A percentile compares a stretch with the other conserved stretches of the same genome.
Conservation (phyloP, 2,113 vertebrate genomes). For the Poeciliopsis retropinna region DNA sequence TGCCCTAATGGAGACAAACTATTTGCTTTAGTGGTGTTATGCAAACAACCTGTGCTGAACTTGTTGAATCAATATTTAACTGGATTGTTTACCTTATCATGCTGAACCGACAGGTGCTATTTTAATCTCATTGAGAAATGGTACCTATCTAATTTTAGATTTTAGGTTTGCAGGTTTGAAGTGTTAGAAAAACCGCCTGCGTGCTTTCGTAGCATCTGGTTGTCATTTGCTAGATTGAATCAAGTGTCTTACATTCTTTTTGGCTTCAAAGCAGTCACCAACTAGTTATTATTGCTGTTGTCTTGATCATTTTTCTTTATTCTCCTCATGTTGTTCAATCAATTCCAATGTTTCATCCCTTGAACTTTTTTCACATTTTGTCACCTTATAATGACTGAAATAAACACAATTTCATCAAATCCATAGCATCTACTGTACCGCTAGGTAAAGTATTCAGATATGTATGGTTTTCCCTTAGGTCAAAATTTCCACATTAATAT, state of each 20-base stretch:
- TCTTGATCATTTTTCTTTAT: background rate
- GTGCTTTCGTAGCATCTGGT: background rate
- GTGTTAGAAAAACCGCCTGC: conserved; percentile 17
- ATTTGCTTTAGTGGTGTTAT: background rate
- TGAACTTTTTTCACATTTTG: background rate
- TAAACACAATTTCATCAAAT: no score
- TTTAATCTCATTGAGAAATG: conserved; percentile 8
- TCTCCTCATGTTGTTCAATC: background rate
- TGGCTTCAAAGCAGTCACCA: background rate
- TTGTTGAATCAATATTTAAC: conserved; percentile 13
- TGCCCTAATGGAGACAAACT: conserved; percentile 15
- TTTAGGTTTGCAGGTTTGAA: background rate
- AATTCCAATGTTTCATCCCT: background rate
- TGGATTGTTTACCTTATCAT: conserved; percentile 13
- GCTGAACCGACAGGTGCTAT: background rate
- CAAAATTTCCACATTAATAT: no score
- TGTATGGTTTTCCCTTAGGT: no score
- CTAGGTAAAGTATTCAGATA: no score
- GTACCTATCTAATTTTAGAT: conserved; percentile 34
- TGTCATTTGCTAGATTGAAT: background rate
- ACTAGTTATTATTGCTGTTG: background rate
- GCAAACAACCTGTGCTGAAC: background rate
- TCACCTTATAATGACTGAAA: no score
- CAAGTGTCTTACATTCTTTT: background rate
- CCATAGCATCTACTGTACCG: no score